A percentile compares a stretch with the other conserved stretches of the same genome.
Conservation (phyloP, 2,888 invertebrate genomes). For the Mesodorylaimus sp. region DNA sequence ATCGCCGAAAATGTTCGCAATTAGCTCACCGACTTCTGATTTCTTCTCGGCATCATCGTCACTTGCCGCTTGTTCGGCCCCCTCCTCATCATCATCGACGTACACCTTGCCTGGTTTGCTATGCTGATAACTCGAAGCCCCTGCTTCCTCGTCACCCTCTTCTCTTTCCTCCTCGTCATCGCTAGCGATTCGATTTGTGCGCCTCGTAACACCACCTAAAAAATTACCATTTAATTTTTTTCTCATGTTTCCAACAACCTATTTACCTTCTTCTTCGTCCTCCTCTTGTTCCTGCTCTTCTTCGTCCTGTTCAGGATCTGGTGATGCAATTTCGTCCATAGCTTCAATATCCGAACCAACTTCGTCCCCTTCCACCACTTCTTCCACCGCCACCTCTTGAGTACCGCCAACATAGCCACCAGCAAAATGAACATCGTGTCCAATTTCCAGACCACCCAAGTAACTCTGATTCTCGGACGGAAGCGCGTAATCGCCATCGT, state of each 20-base stretch:
- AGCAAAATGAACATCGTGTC: too few relatives aligned
- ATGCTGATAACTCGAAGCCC: too few relatives aligned
- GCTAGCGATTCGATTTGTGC: too few relatives aligned
- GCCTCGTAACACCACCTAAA: too few relatives aligned
- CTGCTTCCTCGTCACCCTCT: neutral
- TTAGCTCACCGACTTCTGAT: slow-evolving; percentile 24
- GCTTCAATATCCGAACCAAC: neutral
- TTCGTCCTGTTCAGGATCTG: neutral
- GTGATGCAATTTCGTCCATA: neutral
- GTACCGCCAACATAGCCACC: neutral
- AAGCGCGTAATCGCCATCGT: too few relatives aligned
- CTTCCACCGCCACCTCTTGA: neutral
- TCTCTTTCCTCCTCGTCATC: neutral
- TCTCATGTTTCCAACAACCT: neutral
- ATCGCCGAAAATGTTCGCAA: slow-evolving; percentile 38
- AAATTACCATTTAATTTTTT: too few relatives aligned
- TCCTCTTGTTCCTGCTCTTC: neutral
- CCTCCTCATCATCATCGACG: too few relatives aligned
- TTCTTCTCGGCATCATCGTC: too few relatives aligned
- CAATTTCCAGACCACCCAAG: too few relatives aligned
- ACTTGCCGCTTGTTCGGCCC: too few relatives aligned
- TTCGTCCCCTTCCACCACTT: neutral
- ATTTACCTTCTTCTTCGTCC: neutral
- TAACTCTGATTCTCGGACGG: too few relatives aligned
- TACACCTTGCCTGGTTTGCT: too few relatives aligned